These are phyloP conservation scores for Caracal caracal DNA, from an alignment of 2,113 vertebrate genomes.

Conservation along the genomic window DNA sequence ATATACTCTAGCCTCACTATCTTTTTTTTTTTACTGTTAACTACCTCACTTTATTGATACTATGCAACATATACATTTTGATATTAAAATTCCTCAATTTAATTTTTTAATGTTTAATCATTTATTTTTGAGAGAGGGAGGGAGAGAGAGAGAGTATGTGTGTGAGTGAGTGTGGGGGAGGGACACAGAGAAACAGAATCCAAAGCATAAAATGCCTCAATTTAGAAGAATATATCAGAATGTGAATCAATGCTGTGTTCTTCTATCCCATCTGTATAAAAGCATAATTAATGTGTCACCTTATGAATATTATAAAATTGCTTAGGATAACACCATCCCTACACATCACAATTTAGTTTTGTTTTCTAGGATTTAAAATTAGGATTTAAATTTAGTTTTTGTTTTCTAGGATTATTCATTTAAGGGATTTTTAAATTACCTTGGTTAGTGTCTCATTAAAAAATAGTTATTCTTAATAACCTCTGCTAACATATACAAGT, in stretches of 20 bases:
- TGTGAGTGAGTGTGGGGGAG: too few species aligned
- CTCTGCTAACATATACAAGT: neutral
- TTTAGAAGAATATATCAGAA: conserved; percentile 17
- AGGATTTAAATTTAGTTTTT: neutral
- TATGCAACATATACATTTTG: neutral
- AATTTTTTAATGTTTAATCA: neutral
- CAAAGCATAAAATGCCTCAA: neutral
- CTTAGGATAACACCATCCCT: neutral
- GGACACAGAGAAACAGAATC: too few species aligned
- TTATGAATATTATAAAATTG: neutral
- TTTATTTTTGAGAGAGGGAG: too few species aligned
- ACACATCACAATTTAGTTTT: neutral
- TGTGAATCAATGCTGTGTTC: neutral
- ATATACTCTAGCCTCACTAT: neutral
- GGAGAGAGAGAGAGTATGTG: too few species aligned
- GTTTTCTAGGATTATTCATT: neutral
- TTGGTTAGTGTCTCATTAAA: neutral
- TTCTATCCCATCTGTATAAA: neutral
- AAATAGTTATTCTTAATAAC: neutral
- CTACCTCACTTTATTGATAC: neutral
- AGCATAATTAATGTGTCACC: neutral
- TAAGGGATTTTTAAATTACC: neutral
- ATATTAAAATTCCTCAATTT: neutral
- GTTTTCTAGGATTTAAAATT: neutral
- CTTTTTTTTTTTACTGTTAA: neutral